Evolutionary conservation across 2,888 invertebrate genomes (phyloP).

Genomic region (Trachelus tabidus): DNA sequence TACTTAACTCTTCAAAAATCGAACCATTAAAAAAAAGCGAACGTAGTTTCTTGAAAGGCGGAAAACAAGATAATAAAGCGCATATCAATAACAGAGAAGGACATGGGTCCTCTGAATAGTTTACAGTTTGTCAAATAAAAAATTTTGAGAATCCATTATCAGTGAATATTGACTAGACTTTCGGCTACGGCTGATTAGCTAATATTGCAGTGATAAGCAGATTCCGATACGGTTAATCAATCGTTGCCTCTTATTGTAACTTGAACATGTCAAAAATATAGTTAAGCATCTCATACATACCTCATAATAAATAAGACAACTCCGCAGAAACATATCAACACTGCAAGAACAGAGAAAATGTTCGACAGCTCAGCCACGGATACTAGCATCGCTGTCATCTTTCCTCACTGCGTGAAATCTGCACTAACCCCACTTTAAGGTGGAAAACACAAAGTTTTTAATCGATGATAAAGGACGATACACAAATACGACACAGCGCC

Average conservation of each 20-base stretch:
- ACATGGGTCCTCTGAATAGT: not conserved
- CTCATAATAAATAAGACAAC: constrained; percentile 81
- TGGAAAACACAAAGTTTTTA: not conserved
- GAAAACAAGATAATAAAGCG: not conserved
- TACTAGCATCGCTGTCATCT: constrained; percentile 72
- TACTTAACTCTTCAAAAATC: no score
- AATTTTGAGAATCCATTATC: not conserved
- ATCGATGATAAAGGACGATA: not conserved
- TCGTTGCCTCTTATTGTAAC: not conserved
- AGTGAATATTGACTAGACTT: not conserved
- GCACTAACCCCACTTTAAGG: not conserved
- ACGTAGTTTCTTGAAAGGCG: not conserved
- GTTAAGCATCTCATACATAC: constrained; percentile 58
- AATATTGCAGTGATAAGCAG: no score
- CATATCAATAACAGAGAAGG: not conserved
- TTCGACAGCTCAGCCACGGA: constrained; percentile 81
- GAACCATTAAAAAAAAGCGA: not conserved
- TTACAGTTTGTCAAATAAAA: not conserved
- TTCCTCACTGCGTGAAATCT: constrained; percentile 18
- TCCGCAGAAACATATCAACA: constrained; percentile 78
- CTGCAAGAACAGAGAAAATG: constrained; percentile 80
- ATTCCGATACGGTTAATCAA: not conserved
- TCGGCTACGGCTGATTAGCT: no score
- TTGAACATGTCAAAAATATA: not conserved
- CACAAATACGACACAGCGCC: not conserved